These are phyloP conservation scores for Hypocryptadius cinnamomeus DNA, from an alignment of 2,113 vertebrate genomes.

Conservation along the genomic window DNA sequence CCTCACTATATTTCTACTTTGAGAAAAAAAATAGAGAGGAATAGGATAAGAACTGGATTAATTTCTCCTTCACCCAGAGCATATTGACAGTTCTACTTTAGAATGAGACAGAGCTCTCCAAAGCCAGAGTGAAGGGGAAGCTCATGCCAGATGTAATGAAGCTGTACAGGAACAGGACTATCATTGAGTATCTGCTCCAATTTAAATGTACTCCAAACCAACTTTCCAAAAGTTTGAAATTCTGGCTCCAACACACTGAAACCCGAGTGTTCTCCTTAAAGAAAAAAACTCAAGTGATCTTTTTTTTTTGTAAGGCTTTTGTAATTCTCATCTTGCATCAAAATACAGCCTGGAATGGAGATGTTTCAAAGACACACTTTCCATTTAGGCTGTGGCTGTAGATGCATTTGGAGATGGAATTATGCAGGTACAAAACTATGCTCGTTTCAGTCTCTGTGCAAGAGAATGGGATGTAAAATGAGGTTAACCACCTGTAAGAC, in stretches of 20 bases:
- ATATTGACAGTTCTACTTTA: not conserved
- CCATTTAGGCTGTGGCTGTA: not conserved
- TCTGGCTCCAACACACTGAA: not conserved
- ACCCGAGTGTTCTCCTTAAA: not conserved
- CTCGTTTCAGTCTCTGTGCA: not conserved
- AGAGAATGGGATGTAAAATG: not conserved
- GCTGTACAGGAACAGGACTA: not conserved
- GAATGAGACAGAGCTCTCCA: not conserved
- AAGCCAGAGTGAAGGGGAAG: not conserved
- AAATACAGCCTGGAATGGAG: not conserved
- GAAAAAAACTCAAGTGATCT: not conserved
- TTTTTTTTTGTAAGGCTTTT: not conserved
- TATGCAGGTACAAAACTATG: not conserved
- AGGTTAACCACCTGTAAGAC: not conserved
- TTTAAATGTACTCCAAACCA: not conserved
- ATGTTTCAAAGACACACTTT: not conserved
- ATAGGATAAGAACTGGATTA: not conserved
- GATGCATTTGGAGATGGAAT: not conserved
- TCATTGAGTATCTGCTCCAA: not conserved
- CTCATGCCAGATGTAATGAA: not conserved
- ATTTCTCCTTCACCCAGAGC: not conserved
- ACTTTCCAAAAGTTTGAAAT: not conserved
- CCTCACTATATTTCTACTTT: not conserved
- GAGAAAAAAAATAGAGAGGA: not conserved
- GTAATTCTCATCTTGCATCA: not conserved